Percentiles rank a stretch among this genome's conserved stretches.
Conservation (phyloP, 2,888 invertebrate species). For the Lasioglossum villosulum region DNA sequence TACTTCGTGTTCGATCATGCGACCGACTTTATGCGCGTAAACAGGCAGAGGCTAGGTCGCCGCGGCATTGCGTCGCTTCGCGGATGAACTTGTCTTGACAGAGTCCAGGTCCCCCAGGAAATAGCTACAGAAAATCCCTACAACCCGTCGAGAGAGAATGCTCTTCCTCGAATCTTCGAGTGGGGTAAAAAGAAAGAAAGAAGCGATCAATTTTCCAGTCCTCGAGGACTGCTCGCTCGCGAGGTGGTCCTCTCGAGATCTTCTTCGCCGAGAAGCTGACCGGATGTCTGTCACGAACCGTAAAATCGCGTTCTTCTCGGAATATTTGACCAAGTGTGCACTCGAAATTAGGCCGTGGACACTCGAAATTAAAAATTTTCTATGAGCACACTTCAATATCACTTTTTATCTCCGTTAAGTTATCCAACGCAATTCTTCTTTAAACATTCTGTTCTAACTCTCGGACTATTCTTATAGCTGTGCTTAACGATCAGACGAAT, state of each 20-base stretch:
- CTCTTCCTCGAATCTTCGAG: conserved; percentile 52
- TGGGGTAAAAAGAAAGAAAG: neutral
- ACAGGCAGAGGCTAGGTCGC: conserved; percentile 51
- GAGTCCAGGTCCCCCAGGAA: conserved; percentile 73
- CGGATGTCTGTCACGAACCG: neutral
- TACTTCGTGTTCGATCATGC: conserved; percentile 63
- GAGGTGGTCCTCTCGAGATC: conserved; percentile 38
- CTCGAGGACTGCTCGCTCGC: conserved; percentile 23
- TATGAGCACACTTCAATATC: too few relatives aligned
- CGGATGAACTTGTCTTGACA: conserved; percentile 73
- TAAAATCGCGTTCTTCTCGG: neutral
- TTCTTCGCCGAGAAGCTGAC: neutral
- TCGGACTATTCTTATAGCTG: too few relatives aligned
- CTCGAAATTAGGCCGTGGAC: neutral
- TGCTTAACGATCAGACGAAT: too few relatives aligned
- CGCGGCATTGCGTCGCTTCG: conserved; percentile 63
- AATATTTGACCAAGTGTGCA: neutral
- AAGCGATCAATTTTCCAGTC: conserved; percentile 55
- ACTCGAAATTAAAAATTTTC: too few relatives aligned
- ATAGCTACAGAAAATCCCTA: conserved; percentile 63
- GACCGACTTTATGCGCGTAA: conserved; percentile 68
- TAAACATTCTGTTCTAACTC: too few relatives aligned
- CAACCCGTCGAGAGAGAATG: conserved; percentile 50
- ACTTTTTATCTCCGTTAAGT: too few relatives aligned
- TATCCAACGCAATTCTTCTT: too few relatives aligned